Percentiles rank a stretch among this genome's conserved stretches.
Conservation (phyloP, 2,888 invertebrate species). For the Ormia ochracea region DNA sequence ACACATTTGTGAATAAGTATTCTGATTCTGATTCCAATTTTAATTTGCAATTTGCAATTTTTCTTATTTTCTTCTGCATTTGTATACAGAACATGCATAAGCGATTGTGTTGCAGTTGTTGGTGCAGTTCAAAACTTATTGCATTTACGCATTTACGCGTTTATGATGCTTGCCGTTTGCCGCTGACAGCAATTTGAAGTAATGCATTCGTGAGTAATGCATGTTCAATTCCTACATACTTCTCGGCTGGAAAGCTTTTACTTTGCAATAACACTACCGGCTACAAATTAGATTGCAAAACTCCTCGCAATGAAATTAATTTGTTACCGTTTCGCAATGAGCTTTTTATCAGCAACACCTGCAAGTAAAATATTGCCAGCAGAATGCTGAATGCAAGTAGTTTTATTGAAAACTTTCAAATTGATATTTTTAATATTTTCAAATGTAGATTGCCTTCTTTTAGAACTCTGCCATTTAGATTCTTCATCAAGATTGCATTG, state of each 20-base stretch:
- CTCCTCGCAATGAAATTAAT: no score
- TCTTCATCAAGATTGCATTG: slow-evolving; percentile 6
- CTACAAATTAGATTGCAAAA: no score
- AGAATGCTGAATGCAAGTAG: not conserved
- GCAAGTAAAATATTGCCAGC: no score
- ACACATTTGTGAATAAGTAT: slow-evolving; percentile 58
- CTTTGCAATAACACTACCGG: no score
- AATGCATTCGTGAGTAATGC: not conserved
- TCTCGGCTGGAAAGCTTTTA: no score
- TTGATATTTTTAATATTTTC: no score
- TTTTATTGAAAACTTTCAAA: not conserved
- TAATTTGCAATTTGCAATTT: slow-evolving; percentile 16
- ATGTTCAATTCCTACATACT: no score
- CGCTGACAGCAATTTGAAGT: not conserved
- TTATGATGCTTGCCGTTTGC: slow-evolving; percentile 37
- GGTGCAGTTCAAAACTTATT: slow-evolving; percentile 34
- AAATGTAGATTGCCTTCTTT: not conserved
- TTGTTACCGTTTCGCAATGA: no score
- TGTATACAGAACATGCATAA: slow-evolving; percentile 12
- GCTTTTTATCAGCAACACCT: no score
- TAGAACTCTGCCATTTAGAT: not conserved
- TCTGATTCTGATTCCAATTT: slow-evolving; percentile 41
- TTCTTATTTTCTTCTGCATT: not conserved
- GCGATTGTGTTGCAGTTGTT: slow-evolving; percentile 16
- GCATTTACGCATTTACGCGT: slow-evolving; percentile 56